phyloP scores from a whole-genome alignment of 2,113 vertebrate genomes.

The Antechinus flavipes region DNA sequence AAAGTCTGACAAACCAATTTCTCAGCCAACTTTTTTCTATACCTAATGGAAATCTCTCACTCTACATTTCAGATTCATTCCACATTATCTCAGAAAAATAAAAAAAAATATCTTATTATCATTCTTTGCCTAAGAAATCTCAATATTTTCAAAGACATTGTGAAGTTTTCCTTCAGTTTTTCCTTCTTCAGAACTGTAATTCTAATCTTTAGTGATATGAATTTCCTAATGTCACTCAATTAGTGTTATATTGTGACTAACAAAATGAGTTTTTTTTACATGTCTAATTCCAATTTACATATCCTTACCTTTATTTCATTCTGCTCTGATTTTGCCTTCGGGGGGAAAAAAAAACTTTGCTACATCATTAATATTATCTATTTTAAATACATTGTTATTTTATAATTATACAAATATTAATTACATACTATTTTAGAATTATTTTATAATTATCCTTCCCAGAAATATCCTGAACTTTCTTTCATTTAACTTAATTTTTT shows the following conservation, averaged over 20 bases:
- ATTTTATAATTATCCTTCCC: not conserved
- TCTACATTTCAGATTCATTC: constrained; percentile 14
- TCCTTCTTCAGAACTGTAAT: not conserved
- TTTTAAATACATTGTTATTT: not conserved
- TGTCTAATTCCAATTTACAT: not conserved
- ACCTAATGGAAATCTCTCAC: not conserved
- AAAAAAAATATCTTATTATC: not conserved
- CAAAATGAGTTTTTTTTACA: not conserved
- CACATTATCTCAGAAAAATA: not conserved
- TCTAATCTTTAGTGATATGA: not conserved
- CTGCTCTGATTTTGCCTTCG: not conserved
- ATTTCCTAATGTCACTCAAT: not conserved
- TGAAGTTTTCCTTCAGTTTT: not conserved
- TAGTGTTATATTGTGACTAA: not conserved
- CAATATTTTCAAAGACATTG: not conserved
- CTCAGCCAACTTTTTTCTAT: constrained; percentile 10
- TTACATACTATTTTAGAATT: not conserved
- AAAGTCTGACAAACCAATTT: not conserved
- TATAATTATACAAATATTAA: not conserved
- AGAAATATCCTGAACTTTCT: not conserved
- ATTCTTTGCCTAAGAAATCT: not conserved
- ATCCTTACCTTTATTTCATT: not conserved
- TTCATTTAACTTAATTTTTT: not conserved
- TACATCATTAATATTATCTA: not conserved
- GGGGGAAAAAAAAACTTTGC: not conserved